Evolutionary conservation across 2,888 invertebrate genomes (phyloP), one percentile per base, ranked within the genome.

Genomic region (Tachina grossa): DNA sequence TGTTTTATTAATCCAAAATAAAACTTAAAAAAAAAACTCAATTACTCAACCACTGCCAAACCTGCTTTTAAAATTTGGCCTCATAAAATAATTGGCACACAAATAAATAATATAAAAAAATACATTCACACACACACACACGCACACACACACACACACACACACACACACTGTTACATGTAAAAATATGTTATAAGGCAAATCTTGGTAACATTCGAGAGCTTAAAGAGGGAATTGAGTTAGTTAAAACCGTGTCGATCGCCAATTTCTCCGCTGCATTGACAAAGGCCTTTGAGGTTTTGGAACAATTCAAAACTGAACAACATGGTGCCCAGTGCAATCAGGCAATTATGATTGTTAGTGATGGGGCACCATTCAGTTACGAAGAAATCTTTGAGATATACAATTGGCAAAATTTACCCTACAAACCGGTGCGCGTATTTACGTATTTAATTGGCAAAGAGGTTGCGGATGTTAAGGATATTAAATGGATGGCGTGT

Each of bases 401-500:
- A 88, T 97, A 96, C 93, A 99, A 99, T 93, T 97, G 97, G 97
- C 94, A 94, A 41, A 94, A 95, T 88, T 93, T 94, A 88, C 94
- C 94, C 0, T 95, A 95, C 78, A 96, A 96, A 93, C 96, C 98
- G 89, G 98, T 99, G 68, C 94, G 99, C 88, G 96, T 99, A 87
- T 99, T 99, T 94, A 99, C 99, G 55, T 99, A 98, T 94, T 94
- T 99, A 90, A 98, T 99, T 93, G 99, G 99, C 87, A 95, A 97
- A 92, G 97, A 98, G 94, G 96, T 97, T 83, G 96, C 97, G 47
- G 99, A 99, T 93, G 96, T 97, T 69, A 94, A 97, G 87, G 97
- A 98, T 91, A 97, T 98, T 87, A 97, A 97, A 91, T 98, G 98
- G 97, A 99, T 99, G 98, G 99, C 99, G 69, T 99, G 99, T 93